Evolutionary conservation across 1,140 invertebrate genomes (phyloP), one percentile per base, ranked within the genome.

Genomic region (Cecropterus lyciades): DNA sequence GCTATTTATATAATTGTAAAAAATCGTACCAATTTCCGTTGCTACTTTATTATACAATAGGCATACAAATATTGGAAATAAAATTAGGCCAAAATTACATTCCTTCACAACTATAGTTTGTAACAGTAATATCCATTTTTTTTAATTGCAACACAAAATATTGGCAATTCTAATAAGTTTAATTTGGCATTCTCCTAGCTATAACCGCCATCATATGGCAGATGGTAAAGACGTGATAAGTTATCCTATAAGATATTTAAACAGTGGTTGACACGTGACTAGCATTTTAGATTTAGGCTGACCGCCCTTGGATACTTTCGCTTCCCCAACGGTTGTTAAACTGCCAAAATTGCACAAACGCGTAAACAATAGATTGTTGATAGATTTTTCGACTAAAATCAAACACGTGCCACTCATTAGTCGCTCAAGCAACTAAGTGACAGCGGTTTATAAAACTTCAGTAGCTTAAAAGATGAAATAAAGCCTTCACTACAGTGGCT

Each of bases 1-100:
- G n/a, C 5, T 57, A 45, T 57, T 59, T 30, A 59, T 16, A 33
- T 46, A n/a, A n/a, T n/a, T n/a, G n/a, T n/a, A n/a, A n/a, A 43
- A 57, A 57, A 46, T 27, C 13, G 42, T 57, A 45, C 42, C 40
- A 57, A 45, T 57, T 46, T 15, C n/a, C n/a, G n/a, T n/a, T n/a
- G n/a, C 40, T 45, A 20, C 8, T 45, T 46, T 13, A 48, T 20
- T 48, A 51, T 27, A 57, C 40, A 27, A 30, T 46, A 46, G 24
- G 55, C 42, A 46, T 46, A 46, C 42, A 27, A 43, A 46, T 46
- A 59, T 6, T 27, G 51, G 13, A 16, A 15, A 14, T 14, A 16
- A 46, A 46, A 42, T 13, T 7, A 46, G 56, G 42, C 55, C 55
- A 59, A 30, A 59, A 46, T 59, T 33, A 55, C n/a, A 20, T 42